A percentile compares a stretch with the other conserved stretches of the same genome.
phyloP scores from a whole-genome alignment of 2,888 invertebrate species.

The Spilosoma lubricipeda region DNA sequence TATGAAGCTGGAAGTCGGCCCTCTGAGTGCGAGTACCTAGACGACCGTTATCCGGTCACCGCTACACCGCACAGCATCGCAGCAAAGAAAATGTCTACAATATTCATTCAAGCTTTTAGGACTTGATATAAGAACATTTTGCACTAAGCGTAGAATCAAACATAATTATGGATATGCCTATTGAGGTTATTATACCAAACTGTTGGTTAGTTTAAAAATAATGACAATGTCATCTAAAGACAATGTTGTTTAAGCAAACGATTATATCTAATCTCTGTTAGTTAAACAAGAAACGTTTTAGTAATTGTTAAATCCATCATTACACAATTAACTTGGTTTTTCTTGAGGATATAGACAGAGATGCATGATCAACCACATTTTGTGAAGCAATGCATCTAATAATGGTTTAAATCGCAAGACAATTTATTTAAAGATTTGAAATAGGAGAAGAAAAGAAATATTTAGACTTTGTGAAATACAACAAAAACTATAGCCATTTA shows the following conservation, averaged over 20 bases:
- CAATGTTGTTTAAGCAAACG: not conserved
- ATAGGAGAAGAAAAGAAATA: too few species aligned
- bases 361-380: not conserved
- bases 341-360: not conserved
- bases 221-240: slow-evolving; percentile 1
- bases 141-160: slow-evolving; percentile 38
- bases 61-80: slow-evolving; percentile 65
- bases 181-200: slow-evolving; percentile 1
- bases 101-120: slow-evolving; percentile 68
- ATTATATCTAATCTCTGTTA: slow-evolving; percentile 2
- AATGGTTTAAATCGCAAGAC: too few species aligned
- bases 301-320: not conserved
- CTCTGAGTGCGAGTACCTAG: slow-evolving; percentile 72
- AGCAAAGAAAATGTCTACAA: slow-evolving; percentile 62
- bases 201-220: not conserved
- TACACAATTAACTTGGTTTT: not conserved
- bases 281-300: not conserved
- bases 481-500: too few species aligned
- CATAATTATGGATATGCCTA: slow-evolving; percentile 23
- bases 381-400: not conserved
- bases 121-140: slow-evolving; percentile 64
- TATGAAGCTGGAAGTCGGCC: slow-evolving; percentile 63
- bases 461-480: too few species aligned
- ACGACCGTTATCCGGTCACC: slow-evolving; percentile 82
- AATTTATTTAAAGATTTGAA: too few species aligned